A percentile compares a stretch with the other conserved stretches of the same genome.
These are phyloP conservation scores for Tachysurus fulvidraco DNA, from an alignment of 2,113 vertebrate species.

Conservation along the genomic window DNA sequence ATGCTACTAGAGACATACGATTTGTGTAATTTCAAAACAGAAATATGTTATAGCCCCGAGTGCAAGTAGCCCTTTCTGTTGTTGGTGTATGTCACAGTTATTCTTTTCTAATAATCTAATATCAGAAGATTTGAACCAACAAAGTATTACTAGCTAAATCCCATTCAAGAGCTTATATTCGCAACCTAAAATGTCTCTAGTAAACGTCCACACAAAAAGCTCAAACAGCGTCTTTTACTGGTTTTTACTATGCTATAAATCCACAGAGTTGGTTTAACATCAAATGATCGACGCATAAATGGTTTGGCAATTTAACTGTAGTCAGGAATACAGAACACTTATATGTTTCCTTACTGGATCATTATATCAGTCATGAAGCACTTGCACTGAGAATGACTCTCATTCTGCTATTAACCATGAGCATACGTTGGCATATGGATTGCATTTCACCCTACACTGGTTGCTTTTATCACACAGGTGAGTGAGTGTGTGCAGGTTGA, in stretches of 20 bases:
- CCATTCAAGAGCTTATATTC: background rate
- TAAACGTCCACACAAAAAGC: background rate
- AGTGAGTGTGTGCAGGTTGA: conserved; percentile 23
- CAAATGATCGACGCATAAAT: conserved; percentile 21
- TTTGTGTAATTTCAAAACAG: background rate
- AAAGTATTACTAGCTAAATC: background rate
- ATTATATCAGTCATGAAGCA: conserved; percentile 4
- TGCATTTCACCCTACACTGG: conserved; percentile 3
- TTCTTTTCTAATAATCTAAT: background rate
- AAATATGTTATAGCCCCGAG: background rate
- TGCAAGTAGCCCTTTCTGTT: background rate
- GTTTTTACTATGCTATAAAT: conserved; percentile 4
- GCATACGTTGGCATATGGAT: conserved; percentile 9
- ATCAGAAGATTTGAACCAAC: background rate
- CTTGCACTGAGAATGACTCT: background rate
- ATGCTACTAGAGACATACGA: background rate
- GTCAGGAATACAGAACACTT: background rate
- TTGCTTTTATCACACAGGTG: conserved; percentile 24
- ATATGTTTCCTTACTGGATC: conserved; percentile 4
- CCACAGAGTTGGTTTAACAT: background rate
- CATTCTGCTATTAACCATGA: background rate
- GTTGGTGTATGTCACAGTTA: background rate
- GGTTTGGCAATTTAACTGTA: conserved; percentile 7
- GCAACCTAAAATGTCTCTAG: background rate
- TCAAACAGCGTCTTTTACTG: background rate